Conservation (phyloP, 2,113 vertebrate species). For the Calidris pugnax region DNA sequence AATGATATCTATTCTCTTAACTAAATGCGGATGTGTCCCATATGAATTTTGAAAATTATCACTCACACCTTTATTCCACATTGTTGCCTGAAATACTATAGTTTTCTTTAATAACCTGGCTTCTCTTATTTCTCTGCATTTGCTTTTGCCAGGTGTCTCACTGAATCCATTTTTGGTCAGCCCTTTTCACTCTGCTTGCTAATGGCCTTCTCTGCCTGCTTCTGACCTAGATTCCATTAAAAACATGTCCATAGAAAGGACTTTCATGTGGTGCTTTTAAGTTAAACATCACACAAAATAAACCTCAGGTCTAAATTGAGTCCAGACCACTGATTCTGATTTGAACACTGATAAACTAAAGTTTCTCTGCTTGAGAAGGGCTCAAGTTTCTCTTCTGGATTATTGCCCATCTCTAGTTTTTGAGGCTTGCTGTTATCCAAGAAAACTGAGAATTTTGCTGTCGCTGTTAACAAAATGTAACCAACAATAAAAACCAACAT, state of each 20-base stretch:
- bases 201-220: constrained; percentile 27
- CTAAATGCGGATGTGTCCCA: background rate
- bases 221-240: constrained; percentile 58
- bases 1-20: background rate
- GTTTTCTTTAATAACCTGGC: background rate
- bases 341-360: constrained; percentile 31
- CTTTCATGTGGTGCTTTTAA: constrained; percentile 49
- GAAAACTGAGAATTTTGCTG: background rate
- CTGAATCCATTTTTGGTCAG: background rate
- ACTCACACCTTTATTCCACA: background rate
- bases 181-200: background rate
- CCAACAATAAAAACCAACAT: background rate
- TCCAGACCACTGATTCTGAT: constrained; percentile 44
- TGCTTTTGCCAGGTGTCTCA: constrained; percentile 15
- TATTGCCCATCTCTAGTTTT: constrained; percentile 27
- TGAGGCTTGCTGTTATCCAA: background rate
- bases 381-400: constrained; percentile 35
- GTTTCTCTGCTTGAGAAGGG: constrained; percentile 8
- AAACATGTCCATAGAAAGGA: background rate
- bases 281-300: constrained; percentile 35
- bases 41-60: background rate
- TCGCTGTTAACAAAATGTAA: constrained; percentile 18
- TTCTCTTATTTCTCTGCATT: constrained; percentile 8
- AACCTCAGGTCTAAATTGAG: constrained; percentile 50
- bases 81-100: constrained; percentile 19